Evolutionary conservation across 2,888 invertebrate species (phyloP), one percentile per base, ranked within the genome.

Genomic region (Cephus pygmeus): DNA sequence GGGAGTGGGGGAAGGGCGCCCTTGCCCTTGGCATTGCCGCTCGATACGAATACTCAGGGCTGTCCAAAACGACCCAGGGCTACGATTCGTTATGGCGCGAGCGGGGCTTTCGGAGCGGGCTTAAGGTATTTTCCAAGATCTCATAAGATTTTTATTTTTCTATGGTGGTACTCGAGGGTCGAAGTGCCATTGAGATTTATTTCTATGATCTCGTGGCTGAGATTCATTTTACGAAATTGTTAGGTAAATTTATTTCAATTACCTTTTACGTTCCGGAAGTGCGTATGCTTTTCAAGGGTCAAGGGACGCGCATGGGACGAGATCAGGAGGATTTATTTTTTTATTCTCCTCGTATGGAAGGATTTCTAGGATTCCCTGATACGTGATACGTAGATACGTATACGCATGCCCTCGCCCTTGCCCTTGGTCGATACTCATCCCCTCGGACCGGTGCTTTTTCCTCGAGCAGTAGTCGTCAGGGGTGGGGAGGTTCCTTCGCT

Each of bases 1-100:
- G 80, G 83, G 83, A 86, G 85, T 85, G 86, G 88, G 86, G 85
- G 83, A 85, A 87, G 88, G 88, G 84, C 90, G 91, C 91, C 91
- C 91, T 91, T 91, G 91, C 91, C 90, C 91, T 91, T 91, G 91
- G 91, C 91, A 91, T 91, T 91, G 91, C 90, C 91, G 91, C 91
- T 91, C 91, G 89, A 91, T 91, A 91, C 90, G 88, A 89, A 88
- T 88, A 86, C 87, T 82, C 86, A 89, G 90, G 90, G 90, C 85
- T 90, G 90, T 90, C 91, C 90, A 90, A 91, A 91, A 90, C 87
- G 80, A 31, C 79, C 81, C 82, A 81, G 84, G 78, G 82, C 33
- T 71, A 9, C 12, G 31, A 71, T 31, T 71, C 31, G 31, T 71
- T 34, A 34, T 31, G 31, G 56, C 56, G 23, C 56, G 56, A 56